Percentiles rank a stretch among this genome's conserved stretches.
Conservation (phyloP, 2,797 vertebrate species). For the Girardinus metallicus region DNA sequence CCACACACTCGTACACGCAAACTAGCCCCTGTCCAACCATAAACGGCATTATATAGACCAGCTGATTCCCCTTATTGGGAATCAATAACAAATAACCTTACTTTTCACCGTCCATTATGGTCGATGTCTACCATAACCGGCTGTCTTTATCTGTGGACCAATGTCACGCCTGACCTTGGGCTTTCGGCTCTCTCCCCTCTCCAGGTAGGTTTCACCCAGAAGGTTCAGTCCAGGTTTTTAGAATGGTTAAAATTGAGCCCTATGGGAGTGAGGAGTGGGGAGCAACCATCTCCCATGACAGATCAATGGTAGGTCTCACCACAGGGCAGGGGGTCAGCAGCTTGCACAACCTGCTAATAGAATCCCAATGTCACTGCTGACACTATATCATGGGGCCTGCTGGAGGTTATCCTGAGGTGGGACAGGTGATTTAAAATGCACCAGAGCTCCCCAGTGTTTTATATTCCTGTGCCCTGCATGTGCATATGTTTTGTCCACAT, state of each 20-base stretch:
- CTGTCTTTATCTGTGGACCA: slow-evolving; percentile 73
- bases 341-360: slow-evolving; percentile 82
- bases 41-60: slow-evolving; percentile 77
- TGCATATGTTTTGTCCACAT: slow-evolving; percentile 3
- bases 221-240: slow-evolving; percentile 70
- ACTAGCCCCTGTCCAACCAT: slow-evolving; percentile 54
- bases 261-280: slow-evolving; percentile 73
- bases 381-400: slow-evolving; percentile 76
- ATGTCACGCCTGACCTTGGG: slow-evolving; percentile 79
- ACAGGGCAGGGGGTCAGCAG: slow-evolving; percentile 80
- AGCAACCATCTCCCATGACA: slow-evolving; percentile 85
- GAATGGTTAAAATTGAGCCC: slow-evolving; percentile 81
- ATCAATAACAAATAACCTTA: slow-evolving; percentile 86
- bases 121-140: slow-evolving; percentile 63
- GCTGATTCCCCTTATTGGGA: slow-evolving; percentile 82
- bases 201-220: slow-evolving; percentile 70
- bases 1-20: slow-evolving; percentile 18
- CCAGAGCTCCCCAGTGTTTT: slow-evolving; percentile 43
- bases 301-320: slow-evolving; percentile 85
- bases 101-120: slow-evolving; percentile 82
- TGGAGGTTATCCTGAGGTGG: slow-evolving; percentile 72
- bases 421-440: slow-evolving; percentile 61
- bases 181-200: slow-evolving; percentile 52
- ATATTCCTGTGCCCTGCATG: slow-evolving; percentile 18
- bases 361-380: slow-evolving; percentile 85